These are phyloP conservation scores for Sitodiplosis mosellana DNA, from an alignment of 1,140 invertebrate species.

Conservation along the genomic window DNA sequence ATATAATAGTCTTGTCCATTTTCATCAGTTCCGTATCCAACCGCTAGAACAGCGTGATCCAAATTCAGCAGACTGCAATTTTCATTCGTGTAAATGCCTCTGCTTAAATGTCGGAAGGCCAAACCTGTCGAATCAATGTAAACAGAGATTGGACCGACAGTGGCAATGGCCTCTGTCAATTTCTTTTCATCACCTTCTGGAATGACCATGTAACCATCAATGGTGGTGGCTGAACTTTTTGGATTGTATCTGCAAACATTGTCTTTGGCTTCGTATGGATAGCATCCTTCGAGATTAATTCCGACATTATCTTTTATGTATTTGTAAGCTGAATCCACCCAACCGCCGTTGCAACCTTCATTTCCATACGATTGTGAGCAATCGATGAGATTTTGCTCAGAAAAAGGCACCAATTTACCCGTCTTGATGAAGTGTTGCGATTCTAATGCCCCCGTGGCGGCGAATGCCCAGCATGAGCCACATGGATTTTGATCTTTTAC, in stretches of 20 bases:
- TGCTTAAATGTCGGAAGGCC: constrained; percentile 36
- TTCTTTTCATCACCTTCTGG: constrained; percentile 53
- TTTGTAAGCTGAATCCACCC: constrained; percentile 34
- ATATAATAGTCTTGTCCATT: constrained; percentile 56
- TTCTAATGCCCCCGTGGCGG: constrained; percentile 46
- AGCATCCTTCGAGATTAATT: too few relatives aligned
- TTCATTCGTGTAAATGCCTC: constrained; percentile 34
- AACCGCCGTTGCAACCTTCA: constrained; percentile 39
- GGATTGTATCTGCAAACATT: constrained; percentile 37
- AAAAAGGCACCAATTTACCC: constrained; percentile 36
- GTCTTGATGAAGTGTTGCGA: constrained; percentile 42
- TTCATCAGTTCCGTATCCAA: constrained; percentile 60
- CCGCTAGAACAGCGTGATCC: constrained; percentile 66
- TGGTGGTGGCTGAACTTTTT: constrained; percentile 49
- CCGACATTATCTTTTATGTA: constrained; percentile 39
- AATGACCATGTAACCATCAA: constrained; percentile 70
- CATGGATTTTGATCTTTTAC: constrained; percentile 43
- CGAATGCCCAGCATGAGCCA: constrained; percentile 35
- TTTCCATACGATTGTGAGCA: constrained; percentile 30
- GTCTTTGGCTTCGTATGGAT: too few relatives aligned
- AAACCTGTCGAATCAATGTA: constrained; percentile 78
- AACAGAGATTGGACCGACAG: constrained; percentile 61
- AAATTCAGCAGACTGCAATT: constrained; percentile 41
- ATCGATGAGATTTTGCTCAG: constrained; percentile 50
- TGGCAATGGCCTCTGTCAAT: constrained; percentile 59